phyloP scores from a whole-genome alignment of 2,797 vertebrate genomes.

The Nannoperca obscura region DNA sequence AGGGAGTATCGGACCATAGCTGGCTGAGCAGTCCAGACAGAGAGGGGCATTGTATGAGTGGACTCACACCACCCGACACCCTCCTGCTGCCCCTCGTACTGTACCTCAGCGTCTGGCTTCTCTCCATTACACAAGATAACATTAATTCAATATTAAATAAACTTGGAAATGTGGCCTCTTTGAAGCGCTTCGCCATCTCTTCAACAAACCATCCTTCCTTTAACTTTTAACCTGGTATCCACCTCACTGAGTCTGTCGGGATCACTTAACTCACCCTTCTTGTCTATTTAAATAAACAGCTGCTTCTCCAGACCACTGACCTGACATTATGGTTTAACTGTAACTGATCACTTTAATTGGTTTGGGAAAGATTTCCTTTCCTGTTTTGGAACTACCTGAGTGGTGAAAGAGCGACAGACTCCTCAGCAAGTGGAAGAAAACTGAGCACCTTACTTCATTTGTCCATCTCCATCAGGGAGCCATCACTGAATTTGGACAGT shows the following conservation, averaged over 20 bases:
- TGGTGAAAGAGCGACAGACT: constrained; percentile 6
- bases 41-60: constrained; percentile 75
- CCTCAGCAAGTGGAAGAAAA: constrained; percentile 29
- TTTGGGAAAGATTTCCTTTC: constrained; percentile 52
- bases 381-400: constrained; percentile 56
- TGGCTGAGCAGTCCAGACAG: constrained; percentile 70
- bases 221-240: constrained; percentile 6
- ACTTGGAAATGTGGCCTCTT: constrained; percentile 47
- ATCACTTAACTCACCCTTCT: constrained; percentile 19
- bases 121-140: constrained; percentile 71
- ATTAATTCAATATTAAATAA: constrained; percentile 65
- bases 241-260: constrained; percentile 8
- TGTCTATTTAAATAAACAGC: constrained; percentile 47
- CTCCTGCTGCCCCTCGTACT: constrained; percentile 35
- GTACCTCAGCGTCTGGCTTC: constrained; percentile 61
- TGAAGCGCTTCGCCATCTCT: constrained; percentile 20
- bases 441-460: constrained; percentile 30
- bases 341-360: constrained; percentile 61
- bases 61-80: constrained; percentile 64
- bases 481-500: constrained; percentile 31
- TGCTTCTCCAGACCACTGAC: constrained; percentile 29
- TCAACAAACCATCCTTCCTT: constrained; percentile 15
- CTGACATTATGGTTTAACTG: constrained; percentile 47
- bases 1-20: constrained; percentile 66
- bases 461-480: constrained; percentile 44